Percentiles rank a stretch among this genome's conserved stretches.
phyloP scores from a whole-genome alignment of 64 coral and sea anemone species.

The Acropora tenuis region DNA sequence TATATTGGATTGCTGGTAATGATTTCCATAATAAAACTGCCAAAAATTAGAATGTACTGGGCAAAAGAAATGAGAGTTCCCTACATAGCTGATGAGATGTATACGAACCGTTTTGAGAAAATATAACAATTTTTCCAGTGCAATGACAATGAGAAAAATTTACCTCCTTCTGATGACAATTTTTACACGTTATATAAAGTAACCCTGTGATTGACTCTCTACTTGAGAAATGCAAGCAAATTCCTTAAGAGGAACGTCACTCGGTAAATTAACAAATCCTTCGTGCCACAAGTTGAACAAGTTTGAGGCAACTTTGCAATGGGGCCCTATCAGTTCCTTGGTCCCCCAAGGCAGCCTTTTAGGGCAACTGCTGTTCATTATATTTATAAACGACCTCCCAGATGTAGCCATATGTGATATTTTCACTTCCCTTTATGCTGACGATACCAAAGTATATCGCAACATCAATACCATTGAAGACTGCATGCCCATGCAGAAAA shows the following conservation, averaged over 20 bases:
- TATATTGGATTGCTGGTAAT: not conserved
- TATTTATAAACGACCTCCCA: not conserved
- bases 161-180: not conserved
- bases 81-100: not conserved
- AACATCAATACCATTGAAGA: not conserved
- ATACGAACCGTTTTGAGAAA: not conserved
- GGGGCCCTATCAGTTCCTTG: too few species aligned
- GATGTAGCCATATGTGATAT: not conserved
- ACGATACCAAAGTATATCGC: not conserved
- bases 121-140: not conserved
- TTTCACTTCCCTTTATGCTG: conserved; percentile 15
- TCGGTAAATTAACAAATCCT: too few species aligned
- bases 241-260: too few species aligned
- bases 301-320: too few species aligned
- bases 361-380: too few species aligned
- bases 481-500: not conserved
- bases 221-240: too few species aligned
- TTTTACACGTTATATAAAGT: too few species aligned
- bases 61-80: not conserved
- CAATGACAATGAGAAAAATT: not conserved
- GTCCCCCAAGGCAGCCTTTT: too few species aligned
- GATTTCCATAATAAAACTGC: not conserved
- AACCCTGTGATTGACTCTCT: too few species aligned
- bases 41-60: not conserved
- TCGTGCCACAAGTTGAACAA: too few species aligned